Evolutionary conservation across 2,113 vertebrate species (phyloP).

Genomic region (Probosciger aterrimus): DNA sequence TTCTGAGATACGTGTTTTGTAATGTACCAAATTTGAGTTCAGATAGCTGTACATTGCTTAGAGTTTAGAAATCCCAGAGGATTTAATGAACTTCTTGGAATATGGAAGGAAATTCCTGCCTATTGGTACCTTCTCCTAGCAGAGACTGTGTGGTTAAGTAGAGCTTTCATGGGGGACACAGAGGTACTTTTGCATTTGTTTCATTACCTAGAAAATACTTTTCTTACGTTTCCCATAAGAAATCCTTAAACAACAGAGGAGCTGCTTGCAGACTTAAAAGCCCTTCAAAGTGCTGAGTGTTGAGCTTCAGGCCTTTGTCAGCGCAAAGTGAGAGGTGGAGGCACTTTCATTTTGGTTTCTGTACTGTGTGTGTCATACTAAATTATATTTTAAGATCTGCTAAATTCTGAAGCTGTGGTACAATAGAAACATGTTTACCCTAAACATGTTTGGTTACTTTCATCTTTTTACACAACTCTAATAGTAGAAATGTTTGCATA

Average conservation of each 20-base stretch:
- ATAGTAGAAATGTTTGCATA: background rate
- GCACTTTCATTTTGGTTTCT: conserved; percentile 46
- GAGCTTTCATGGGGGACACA: background rate
- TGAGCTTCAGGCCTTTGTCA: conserved; percentile 55
- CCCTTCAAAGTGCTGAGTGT: conserved; percentile 45
- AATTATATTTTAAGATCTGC: conserved; percentile 37
- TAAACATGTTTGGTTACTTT: conserved; percentile 7
- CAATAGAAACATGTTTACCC: conserved; percentile 32
- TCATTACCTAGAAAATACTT: background rate
- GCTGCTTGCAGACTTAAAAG: conserved; percentile 22
- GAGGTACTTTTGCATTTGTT: background rate
- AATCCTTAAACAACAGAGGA: background rate
- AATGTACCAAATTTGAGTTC: background rate
- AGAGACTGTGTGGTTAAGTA: background rate
- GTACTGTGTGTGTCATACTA: background rate
- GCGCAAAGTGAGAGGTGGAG: background rate
- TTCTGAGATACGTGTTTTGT: background rate
- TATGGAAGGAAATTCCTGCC: background rate
- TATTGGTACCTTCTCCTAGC: background rate
- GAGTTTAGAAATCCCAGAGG: background rate
- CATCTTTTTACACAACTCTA: background rate
- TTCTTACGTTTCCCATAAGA: background rate
- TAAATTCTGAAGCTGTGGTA: conserved; percentile 29
- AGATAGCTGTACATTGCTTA: background rate
- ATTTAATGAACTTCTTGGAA: background rate